Evolutionary conservation across 2,797 vertebrate species (phyloP), one percentile per base, ranked within the genome.

Genomic region (Tympanoctomys barrerae): DNA sequence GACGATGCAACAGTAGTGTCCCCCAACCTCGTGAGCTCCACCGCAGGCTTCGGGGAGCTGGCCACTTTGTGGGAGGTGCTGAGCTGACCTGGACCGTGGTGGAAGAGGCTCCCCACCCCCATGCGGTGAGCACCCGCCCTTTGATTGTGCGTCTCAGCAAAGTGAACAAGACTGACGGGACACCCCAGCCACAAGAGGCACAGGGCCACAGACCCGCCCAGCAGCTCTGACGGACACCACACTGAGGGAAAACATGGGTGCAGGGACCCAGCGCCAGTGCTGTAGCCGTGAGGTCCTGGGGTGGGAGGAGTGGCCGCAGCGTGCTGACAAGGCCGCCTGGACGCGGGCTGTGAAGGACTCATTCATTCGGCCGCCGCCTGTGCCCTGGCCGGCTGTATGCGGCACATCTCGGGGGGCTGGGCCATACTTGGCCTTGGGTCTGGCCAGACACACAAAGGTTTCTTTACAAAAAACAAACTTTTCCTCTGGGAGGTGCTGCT

Each of bases 141-240:
- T 42, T 16, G 14, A 16, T n/a, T 19, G n/a, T 66, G 70, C 22
- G 21, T 92, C 82, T 61, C 62, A 24, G 10, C 19, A 36, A 71
- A 9, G n/a, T 22, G n/a, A 71, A 18, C 3, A 19, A 71, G 68
- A 71, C 6, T 5, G 28, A 22, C 26, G 8, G 31, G 22, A 13
- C 26, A 77, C 28, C 42, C 71, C 10, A 21, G 52, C 42, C 77
- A 21, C 21, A 19, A 31, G 22, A 75, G 49, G 22, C 26, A 79
- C 18, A 1, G 75, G 28, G 0, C 14, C 19, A 9, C 10, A 6
- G 36, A 68, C 39, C 19, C 0, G 0, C 0, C 2, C 62, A 4
- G 24, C 22, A 22, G 28, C 7, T 10, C 0, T 12, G 36, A 28
- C 1, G 7, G 6, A 6, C 64, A 31, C 24, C 1, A 8, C 0